Evolutionary conservation across 2,113 vertebrate species (phyloP).

Genomic region (Ellobius talpinus): DNA sequence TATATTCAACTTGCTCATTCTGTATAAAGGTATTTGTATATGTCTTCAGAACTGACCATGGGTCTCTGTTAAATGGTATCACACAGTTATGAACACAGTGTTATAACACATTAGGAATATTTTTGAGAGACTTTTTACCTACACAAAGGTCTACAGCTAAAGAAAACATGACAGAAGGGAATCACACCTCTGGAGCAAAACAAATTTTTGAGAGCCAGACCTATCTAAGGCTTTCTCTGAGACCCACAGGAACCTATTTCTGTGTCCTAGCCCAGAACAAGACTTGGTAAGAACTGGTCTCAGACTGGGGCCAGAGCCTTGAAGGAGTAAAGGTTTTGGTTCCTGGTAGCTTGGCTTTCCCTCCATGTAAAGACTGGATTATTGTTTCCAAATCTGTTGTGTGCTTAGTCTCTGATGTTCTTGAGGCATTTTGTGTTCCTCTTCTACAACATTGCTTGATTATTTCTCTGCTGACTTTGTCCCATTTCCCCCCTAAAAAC

Average conservation of each 20-base stretch:
- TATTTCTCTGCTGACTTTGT: neutral
- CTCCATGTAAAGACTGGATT: neutral
- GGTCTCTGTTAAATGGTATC: neutral
- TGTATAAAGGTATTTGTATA: neutral
- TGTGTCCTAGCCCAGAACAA: neutral
- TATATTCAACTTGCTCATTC: neutral
- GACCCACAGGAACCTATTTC: neutral
- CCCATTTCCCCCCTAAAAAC: neutral
- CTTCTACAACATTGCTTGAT: neutral
- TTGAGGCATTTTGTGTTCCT: neutral
- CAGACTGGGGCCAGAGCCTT: neutral
- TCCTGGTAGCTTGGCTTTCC: neutral
- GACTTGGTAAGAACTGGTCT: neutral
- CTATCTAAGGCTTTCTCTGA: neutral
- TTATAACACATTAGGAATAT: neutral
- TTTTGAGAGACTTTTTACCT: neutral
- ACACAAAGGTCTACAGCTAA: neutral
- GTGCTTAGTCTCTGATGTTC: neutral
- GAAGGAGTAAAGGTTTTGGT: neutral
- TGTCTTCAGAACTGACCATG: neutral
- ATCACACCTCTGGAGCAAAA: neutral
- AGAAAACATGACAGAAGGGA: neutral
- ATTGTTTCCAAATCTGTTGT: neutral
- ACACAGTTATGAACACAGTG: neutral
- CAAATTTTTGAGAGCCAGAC: neutral